phyloP scores from a whole-genome alignment of 1,140 invertebrate genomes.

The Dendroctonus valens region DNA sequence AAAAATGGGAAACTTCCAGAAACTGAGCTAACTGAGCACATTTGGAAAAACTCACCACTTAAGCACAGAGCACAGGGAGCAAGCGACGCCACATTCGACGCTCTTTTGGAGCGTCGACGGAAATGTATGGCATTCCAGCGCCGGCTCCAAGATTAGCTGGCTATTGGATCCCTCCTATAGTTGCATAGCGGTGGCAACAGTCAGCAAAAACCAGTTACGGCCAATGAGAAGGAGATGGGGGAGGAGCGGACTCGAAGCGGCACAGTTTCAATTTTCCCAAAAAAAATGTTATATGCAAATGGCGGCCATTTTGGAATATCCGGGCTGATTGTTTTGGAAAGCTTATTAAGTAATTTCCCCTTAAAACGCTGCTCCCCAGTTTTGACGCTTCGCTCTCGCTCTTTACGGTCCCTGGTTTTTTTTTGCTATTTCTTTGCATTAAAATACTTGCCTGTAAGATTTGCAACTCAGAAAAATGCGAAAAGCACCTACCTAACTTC shows the following conservation, averaged over 20 bases:
- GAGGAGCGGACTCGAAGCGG: conserved; percentile 33
- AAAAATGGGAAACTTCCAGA: too few species aligned
- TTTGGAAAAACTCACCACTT: conserved; percentile 20
- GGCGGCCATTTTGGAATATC: conserved; percentile 49
- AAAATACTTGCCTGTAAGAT: too few species aligned
- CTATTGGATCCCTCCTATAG: conserved; percentile 48
- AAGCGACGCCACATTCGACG: conserved; percentile 29
- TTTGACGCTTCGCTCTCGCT: too few species aligned
- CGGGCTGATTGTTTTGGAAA: conserved; percentile 47
- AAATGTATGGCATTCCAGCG: conserved; percentile 35
- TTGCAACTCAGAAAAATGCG: too few species aligned
- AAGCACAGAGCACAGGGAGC: conserved; percentile 21
- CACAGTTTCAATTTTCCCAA: conserved; percentile 43
- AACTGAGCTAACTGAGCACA: too few species aligned
- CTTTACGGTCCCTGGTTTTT: not conserved
- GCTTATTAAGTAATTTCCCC: conserved; percentile 47
- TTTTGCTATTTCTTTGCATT: too few species aligned
- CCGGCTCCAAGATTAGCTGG: conserved; percentile 40
- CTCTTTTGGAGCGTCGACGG: conserved; percentile 26
- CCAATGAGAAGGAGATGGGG: conserved; percentile 40
- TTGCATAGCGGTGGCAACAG: conserved; percentile 40
- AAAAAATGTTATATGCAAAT: conserved; percentile 33
- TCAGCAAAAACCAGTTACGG: conserved; percentile 29
- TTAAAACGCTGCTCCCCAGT: too few species aligned
- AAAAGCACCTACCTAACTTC: too few species aligned